These are phyloP conservation scores for Malurus alboscapulatus DNA, from an alignment of 2,113 vertebrate genomes.

Conservation along the genomic window DNA sequence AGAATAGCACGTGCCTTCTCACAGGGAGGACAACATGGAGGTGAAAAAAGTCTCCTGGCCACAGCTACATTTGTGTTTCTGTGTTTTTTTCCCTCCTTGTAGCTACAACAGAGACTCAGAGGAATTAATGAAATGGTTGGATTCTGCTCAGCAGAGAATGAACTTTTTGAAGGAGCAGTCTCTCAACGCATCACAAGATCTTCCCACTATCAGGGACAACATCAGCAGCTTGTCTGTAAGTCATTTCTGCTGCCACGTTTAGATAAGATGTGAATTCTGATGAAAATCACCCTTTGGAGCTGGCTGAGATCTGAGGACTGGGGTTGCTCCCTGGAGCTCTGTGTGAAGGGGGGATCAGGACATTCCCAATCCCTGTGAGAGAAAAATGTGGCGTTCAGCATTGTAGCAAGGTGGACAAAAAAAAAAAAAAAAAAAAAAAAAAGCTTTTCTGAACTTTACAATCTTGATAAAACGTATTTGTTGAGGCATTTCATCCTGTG, in stretches of 20 bases:
- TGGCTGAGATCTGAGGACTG: neutral
- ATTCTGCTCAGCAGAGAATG: constrained; percentile 74
- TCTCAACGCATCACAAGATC: constrained; percentile 69
- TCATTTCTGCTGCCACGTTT: neutral
- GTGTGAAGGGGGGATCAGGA: neutral
- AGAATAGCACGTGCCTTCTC: neutral
- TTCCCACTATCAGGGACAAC: constrained; percentile 67
- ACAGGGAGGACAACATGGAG: neutral
- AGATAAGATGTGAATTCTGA: neutral
- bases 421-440: neutral
- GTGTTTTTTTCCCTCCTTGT: neutral
- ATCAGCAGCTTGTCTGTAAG: constrained; percentile 83
- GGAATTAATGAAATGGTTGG: constrained; percentile 80
- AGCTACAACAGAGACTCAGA: constrained; percentile 80
- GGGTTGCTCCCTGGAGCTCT: neutral
- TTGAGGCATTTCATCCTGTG: neutral
- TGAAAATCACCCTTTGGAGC: neutral
- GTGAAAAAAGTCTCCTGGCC: neutral
- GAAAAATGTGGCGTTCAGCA: neutral
- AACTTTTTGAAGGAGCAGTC: constrained; percentile 76
- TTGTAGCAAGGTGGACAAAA: neutral
- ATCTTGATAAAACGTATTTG: neutral
- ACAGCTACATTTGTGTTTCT: neutral
- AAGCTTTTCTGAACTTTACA: neutral
- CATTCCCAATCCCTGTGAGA: neutral